Evolutionary conservation across 2,113 vertebrate genomes (phyloP).

Genomic region (Nasalis larvatus): DNA sequence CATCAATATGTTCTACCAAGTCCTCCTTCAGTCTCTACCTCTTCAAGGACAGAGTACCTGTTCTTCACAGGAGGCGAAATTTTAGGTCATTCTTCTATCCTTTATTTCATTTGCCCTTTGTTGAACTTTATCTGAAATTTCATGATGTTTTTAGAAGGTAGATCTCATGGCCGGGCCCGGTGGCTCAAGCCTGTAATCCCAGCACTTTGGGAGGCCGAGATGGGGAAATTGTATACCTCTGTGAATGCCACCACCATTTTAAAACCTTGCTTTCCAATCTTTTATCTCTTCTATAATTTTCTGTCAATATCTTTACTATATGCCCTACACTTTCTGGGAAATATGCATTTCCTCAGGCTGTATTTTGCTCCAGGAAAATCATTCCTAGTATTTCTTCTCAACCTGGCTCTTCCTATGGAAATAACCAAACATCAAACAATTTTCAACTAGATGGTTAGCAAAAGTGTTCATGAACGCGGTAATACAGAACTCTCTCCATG

Average conservation of each 20-base stretch:
- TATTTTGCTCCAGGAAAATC: neutral
- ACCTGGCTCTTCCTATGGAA: neutral
- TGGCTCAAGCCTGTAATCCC: too few relatives aligned
- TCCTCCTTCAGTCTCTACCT: neutral
- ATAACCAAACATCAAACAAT: neutral
- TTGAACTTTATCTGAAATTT: too few relatives aligned
- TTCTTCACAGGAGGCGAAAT: too few relatives aligned
- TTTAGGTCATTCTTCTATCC: too few relatives aligned
- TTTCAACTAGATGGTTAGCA: neutral
- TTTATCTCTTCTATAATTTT: neutral
- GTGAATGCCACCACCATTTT: neutral
- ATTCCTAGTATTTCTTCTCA: neutral
- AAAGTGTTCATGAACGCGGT: neutral
- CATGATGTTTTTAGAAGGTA: too few relatives aligned
- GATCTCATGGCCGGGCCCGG: neutral
- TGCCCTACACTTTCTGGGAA: neutral
- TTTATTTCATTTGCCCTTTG: too few relatives aligned
- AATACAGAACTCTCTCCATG: neutral
- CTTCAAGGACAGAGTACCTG: too few relatives aligned
- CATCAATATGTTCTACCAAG: neutral
- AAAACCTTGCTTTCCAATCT: neutral
- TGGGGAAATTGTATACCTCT: neutral
- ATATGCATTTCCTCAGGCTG: neutral
- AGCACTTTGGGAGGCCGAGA: neutral
- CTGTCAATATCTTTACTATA: neutral